Conservation (phyloP, 2,888 invertebrate genomes). For the Molanna angustata region DNA sequence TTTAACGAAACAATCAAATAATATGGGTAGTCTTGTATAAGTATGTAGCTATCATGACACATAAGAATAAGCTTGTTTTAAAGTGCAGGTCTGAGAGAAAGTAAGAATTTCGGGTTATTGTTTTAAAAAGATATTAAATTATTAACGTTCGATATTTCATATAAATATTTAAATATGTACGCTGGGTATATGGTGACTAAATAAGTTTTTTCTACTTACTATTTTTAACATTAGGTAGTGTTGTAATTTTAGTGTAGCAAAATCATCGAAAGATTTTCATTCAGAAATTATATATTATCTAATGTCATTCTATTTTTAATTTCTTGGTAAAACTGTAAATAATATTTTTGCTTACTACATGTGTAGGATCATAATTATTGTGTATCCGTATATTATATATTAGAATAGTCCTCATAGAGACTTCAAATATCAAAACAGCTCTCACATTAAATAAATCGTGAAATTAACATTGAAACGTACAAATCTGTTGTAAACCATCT, state of each 20-base stretch:
- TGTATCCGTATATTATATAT: constrained; percentile 28
- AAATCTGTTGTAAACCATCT: constrained; percentile 30
- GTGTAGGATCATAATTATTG: constrained; percentile 31
- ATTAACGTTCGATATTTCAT: constrained; percentile 24
- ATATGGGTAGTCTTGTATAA: background rate
- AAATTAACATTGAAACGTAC: constrained; percentile 31
- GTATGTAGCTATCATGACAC: constrained; percentile 16
- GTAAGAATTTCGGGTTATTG: constrained; percentile 6
- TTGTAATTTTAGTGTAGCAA: constrained; percentile 29
- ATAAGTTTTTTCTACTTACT: constrained; percentile 33
- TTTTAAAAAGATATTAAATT: constrained; percentile 22
- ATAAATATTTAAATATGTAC: constrained; percentile 25
- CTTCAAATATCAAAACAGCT: constrained; percentile 10
- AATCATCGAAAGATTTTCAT: constrained; percentile 33
- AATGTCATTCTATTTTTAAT: constrained; percentile 22
- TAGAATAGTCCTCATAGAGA: constrained; percentile 28
- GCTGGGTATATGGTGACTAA: constrained; percentile 32
- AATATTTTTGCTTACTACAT: constrained; percentile 33
- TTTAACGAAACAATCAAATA: constrained; percentile 6
- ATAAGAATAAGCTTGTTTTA: constrained; percentile 14
- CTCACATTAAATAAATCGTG: too few relatives aligned
- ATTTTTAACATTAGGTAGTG: constrained; percentile 29
- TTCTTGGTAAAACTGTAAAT: constrained; percentile 31
- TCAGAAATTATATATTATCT: constrained; percentile 25
- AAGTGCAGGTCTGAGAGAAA: constrained; percentile 26